A percentile compares a stretch with the other conserved stretches of the same genome.
Conservation (phyloP, 2,888 invertebrate species). For the Nipponacmea schrenckii region DNA sequence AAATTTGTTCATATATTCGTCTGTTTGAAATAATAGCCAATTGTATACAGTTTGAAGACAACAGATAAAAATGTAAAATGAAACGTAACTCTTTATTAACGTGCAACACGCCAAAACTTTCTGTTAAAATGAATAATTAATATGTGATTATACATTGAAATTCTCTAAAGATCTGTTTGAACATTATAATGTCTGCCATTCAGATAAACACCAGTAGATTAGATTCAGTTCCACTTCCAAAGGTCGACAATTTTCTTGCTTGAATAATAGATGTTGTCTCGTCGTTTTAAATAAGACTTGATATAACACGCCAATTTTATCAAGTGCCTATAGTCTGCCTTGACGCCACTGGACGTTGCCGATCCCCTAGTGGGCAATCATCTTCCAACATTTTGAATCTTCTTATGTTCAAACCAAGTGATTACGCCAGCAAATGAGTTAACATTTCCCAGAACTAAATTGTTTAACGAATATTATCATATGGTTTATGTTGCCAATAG, state of each 20-base stretch:
- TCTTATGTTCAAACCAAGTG: not conserved
- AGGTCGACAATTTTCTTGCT: not conserved
- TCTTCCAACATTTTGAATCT: not conserved
- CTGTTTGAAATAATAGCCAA: no score
- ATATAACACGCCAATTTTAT: slow-evolving; percentile 2
- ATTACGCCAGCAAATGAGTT: not conserved
- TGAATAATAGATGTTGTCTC: slow-evolving; percentile 7
- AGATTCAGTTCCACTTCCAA: not conserved
- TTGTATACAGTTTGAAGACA: no score
- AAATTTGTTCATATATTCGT: no score
- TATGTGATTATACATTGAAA: no score
- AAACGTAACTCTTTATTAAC: no score
- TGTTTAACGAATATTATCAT: slow-evolving; percentile 6
- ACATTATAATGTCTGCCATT: no score
- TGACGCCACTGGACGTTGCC: not conserved
- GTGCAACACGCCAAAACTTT: no score
- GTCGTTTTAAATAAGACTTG: not conserved
- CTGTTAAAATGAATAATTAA: no score
- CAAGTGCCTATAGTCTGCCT: not conserved
- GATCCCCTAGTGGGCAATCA: slow-evolving; percentile 3
- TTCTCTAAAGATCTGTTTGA: no score
- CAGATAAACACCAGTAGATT: not conserved
- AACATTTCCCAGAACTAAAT: not conserved
- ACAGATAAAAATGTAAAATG: no score
- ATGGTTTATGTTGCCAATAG: slow-evolving; percentile 1